phyloP scores from a whole-genome alignment of 2,113 vertebrate genomes.

The Pycnonotus jocosus region DNA sequence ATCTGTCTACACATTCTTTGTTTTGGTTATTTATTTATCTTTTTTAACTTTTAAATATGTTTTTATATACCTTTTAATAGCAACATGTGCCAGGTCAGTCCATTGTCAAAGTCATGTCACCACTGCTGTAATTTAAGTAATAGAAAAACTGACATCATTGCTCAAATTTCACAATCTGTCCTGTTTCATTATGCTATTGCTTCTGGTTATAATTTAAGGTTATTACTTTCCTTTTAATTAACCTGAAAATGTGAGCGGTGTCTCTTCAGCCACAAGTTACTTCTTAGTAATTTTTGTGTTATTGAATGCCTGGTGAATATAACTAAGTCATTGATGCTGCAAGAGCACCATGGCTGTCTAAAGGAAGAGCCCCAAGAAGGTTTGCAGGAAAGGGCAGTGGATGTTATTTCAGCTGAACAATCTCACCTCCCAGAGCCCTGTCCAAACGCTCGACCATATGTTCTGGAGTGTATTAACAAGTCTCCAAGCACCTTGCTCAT shows the following conservation, averaged over 20 bases:
- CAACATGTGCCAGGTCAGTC: neutral
- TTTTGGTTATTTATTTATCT: neutral
- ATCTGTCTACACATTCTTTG: neutral
- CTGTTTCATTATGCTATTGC: neutral
- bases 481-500: neutral
- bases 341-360: rapidly evolving
- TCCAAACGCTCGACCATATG: neutral
- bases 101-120: neutral
- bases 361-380: neutral
- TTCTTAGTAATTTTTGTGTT: neutral
- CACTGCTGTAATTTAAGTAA: neutral
- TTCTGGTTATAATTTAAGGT: neutral
- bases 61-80: neutral
- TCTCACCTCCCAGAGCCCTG: neutral
- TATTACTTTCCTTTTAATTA: neutral
- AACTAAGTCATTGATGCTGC: neutral
- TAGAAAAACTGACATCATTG: neutral
- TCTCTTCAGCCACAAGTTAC: neutral
- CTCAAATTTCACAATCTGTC: neutral
- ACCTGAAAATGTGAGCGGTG: neutral
- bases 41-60: neutral
- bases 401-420: neutral
- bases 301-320: neutral
- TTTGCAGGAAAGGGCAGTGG: neutral
- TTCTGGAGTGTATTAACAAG: neutral